phyloP scores from a whole-genome alignment of 1,140 invertebrate species.

The Pseudobourletiella spinata region DNA sequence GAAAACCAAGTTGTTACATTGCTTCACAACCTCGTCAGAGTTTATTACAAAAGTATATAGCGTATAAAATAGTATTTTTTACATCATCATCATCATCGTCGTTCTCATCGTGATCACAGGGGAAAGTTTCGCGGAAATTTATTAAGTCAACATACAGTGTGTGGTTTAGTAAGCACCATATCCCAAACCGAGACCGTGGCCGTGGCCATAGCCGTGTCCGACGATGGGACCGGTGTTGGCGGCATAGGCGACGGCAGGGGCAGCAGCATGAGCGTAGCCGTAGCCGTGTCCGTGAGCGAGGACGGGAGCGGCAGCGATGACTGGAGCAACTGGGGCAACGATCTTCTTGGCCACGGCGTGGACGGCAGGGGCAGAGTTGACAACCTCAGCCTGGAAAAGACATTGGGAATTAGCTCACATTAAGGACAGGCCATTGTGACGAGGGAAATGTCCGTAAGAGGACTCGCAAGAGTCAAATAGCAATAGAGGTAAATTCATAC shows the following conservation, averaged over 20 bases:
- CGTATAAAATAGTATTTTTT: too few relatives aligned
- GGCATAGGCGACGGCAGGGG: neutral
- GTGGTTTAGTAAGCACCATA: neutral
- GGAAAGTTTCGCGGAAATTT: neutral
- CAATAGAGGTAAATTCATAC: too few relatives aligned
- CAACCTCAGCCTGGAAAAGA: conserved; percentile 19
- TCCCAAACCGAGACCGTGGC: neutral
- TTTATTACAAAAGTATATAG: too few relatives aligned
- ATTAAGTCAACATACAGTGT: neutral
- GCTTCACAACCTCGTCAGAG: too few relatives aligned
- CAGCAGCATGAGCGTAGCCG: neutral
- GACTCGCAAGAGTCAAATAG: too few relatives aligned
- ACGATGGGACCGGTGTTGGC: neutral
- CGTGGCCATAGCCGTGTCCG: neutral
- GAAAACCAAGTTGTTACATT: too few relatives aligned
- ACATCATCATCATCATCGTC: too few relatives aligned
- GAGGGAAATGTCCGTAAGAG: too few relatives aligned
- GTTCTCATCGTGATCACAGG: neutral
- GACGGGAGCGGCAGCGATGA: conserved; percentile 3
- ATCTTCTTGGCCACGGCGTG: conserved; percentile 25
- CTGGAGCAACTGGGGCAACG: conserved; percentile 9
- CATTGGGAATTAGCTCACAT: neutral
- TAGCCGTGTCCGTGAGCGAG: conserved; percentile 8
- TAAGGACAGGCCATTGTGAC: neutral
- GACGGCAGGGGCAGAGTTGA: conserved; percentile 23